Evolutionary conservation across 1,140 invertebrate genomes (phyloP), one percentile per base, ranked within the genome.

Genomic region (Sycobia sp.): DNA sequence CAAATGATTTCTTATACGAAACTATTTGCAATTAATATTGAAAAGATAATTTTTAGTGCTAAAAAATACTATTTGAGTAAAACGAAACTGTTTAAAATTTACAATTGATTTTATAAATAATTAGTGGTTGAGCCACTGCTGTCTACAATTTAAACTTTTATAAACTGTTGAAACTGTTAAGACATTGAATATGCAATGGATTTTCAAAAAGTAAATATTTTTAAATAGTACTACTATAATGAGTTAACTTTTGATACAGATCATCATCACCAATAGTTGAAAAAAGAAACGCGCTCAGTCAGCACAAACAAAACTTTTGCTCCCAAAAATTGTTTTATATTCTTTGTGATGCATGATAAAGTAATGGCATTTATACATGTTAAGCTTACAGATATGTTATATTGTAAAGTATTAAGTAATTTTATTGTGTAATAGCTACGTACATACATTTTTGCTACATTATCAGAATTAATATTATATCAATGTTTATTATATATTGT

Each of bases 321-420:
- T 56, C 41, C 14, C 23, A 55, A 27, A 56, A 39, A 65, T n/a
- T 39, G 29, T 55, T 49, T 41, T 60, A 34, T 59, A 63, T 66
- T 68, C 50, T 58, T 68, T 67, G 49, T 61, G 44, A 69, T 58
- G 47, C 61, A 65, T 64, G 38, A 56, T 59, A 54, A 51, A 23
- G 34, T 41, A 54, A 55, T 25, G 13, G 55, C 22, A 22, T 49
- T 29, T 47, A 38, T 56, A 67, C 67, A 57, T 69, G 66, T 67
- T 68, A 71, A 69, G 41, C 58, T 65, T 70, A 72, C 67, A 66
- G 55, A 51, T 65, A 70, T 67, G 67, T 77, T 76, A 73, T 63
- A 68, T 73, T 76, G 73, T 76, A 75, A 69, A 76, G 71, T 76
- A 76, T 76, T 72, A 70, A 75, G 74, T 76, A 76, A 74, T 75